Evolutionary conservation across 2,797 vertebrate genomes (phyloP).

Genomic region (Mus spretus): DNA sequence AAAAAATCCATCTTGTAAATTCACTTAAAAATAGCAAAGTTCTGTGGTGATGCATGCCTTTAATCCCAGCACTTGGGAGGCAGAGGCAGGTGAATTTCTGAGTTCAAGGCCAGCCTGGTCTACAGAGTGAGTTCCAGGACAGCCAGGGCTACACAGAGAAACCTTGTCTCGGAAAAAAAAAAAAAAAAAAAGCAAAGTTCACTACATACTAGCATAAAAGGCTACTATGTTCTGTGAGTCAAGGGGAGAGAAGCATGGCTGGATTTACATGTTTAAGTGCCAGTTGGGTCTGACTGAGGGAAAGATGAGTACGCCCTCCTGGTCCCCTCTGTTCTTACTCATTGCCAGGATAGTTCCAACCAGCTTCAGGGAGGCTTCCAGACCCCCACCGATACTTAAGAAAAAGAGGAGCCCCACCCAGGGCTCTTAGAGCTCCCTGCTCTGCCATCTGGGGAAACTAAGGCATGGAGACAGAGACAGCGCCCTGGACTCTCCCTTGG

Average conservation of each 20-base stretch:
- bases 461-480: not conserved
- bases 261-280: not conserved
- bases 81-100: too few relatives aligned
- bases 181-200: too few relatives aligned
- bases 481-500: not conserved
- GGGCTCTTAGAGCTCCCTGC: not conserved
- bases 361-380: not conserved
- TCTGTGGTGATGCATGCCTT: too few relatives aligned
- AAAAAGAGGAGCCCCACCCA: not conserved
- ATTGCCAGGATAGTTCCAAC: not conserved
- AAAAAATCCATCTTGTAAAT: not conserved
- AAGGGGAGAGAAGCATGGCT: not conserved
- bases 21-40: not conserved
- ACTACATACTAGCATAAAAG: not conserved
- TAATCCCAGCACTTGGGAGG: too few relatives aligned
- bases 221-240: not conserved
- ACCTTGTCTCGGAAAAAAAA: too few relatives aligned
- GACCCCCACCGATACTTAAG: not conserved
- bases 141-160: too few relatives aligned
- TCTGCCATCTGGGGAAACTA: conserved; percentile 13
- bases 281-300: not conserved
- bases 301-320: not conserved
- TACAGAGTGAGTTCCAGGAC: too few relatives aligned
- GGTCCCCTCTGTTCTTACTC: not conserved
- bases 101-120: too few relatives aligned